A percentile compares a stretch with the other conserved stretches of the same genome.
Conservation (phyloP, 92 coral and sea anemone species). For the Paragorgia papillata region DNA sequence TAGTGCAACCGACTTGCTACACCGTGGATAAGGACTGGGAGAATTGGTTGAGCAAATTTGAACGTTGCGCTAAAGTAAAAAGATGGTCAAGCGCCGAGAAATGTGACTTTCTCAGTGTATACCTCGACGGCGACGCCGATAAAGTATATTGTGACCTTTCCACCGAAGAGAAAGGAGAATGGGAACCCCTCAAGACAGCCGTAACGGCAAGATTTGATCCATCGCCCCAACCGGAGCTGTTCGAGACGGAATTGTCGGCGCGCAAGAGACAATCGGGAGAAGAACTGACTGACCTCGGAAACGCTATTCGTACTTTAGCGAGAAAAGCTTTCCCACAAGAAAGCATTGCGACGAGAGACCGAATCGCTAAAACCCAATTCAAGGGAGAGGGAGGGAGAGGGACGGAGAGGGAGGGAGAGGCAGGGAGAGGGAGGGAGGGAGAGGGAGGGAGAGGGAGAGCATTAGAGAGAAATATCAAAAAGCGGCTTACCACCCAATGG, state of each 20-base stretch:
- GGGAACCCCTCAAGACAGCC: neutral
- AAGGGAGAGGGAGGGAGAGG: too few relatives aligned
- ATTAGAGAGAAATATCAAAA: too few relatives aligned
- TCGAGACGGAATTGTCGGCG: too few relatives aligned
- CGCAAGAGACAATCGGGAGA: neutral
- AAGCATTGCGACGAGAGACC: conserved; percentile 7
- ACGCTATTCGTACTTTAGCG: neutral
- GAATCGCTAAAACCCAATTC: conserved; percentile 4
- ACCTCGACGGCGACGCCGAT: conserved; percentile 7
- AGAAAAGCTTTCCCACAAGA: conserved; percentile 12
- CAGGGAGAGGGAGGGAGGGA: too few relatives aligned
- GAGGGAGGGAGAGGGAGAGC: too few relatives aligned
- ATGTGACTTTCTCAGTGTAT: conserved; percentile 1
- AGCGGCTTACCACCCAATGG: too few relatives aligned
- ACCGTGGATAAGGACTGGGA: neutral
- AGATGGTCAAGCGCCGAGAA: neutral
- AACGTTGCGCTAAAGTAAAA: neutral
- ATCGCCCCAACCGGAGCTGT: conserved; percentile 13
- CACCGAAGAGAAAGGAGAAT: neutral
- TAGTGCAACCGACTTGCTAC: conserved; percentile 4
- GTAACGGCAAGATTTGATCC: neutral
- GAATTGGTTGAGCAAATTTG: conserved; percentile 11
- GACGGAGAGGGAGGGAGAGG: too few relatives aligned
- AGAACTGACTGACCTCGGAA: too few relatives aligned
- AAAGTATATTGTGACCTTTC: conserved; percentile 12